Conservation (phyloP, 2,797 vertebrate species). For the Remorina albescens region DNA sequence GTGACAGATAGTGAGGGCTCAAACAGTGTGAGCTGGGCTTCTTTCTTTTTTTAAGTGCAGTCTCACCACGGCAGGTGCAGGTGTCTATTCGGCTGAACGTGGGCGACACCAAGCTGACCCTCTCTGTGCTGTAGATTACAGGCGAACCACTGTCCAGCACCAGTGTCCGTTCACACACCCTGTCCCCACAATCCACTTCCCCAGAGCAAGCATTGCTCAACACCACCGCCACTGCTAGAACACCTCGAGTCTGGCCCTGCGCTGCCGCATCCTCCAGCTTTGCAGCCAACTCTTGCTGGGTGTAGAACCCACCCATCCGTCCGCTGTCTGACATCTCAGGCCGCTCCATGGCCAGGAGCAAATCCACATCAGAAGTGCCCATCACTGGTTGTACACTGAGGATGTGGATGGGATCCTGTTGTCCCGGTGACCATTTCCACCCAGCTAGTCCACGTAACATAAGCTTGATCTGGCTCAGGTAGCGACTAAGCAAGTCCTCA, state of each 20-base stretch:
- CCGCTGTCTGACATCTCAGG: conserved; percentile 67
- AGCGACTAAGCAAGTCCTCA: conserved; percentile 92
- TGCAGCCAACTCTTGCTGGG: conserved; percentile 84
- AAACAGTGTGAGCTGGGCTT: not conserved
- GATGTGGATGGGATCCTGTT: conserved; percentile 89
- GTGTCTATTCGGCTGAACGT: conserved; percentile 78
- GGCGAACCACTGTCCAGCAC: conserved; percentile 85
- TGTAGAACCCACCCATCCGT: conserved; percentile 77
- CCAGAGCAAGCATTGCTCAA: conserved; percentile 88
- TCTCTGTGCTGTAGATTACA: conserved; percentile 92
- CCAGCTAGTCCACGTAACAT: conserved; percentile 86
- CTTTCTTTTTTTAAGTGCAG: not conserved
- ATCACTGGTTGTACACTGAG: conserved; percentile 89
- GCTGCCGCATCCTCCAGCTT: conserved; percentile 88
- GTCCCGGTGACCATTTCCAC: conserved; percentile 75
- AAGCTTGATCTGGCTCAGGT: conserved; percentile 91
- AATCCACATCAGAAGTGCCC: conserved; percentile 85
- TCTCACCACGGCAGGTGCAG: conserved; percentile 82
- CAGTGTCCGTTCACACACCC: conserved; percentile 89
- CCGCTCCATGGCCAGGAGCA: conserved; percentile 91
- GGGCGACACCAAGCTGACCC: conserved; percentile 91
- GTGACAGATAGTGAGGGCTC: not conserved
- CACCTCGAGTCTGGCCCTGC: conserved; percentile 87
- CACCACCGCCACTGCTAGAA: conserved; percentile 85
- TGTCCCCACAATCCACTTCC: conserved; percentile 89